Base-by-base conservation (phyloP, 1,140 invertebrate species). In the Andricus grossulariae region DNA sequence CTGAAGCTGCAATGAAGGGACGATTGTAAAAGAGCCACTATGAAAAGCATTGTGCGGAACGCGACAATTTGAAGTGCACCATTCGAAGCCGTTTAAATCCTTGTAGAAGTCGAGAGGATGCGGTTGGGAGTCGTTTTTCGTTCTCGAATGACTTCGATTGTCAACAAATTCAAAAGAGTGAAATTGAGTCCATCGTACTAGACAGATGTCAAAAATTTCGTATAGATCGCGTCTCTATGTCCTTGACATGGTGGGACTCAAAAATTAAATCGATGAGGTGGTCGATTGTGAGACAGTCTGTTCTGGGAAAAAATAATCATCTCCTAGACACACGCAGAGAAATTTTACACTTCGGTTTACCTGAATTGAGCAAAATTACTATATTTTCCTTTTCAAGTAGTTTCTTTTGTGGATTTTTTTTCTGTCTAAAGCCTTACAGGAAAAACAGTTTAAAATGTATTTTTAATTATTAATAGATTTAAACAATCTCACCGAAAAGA, bases 51-150 rank as follows among this genome's bases (percentile, higher is more conserved):
- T 88, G 86, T 88, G 57, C 55, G 18, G n/a, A 16, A 71, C 50
- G 74, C 79, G 74, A 84, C 83, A 77, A 81, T 80, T 80, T 76
- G 77, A 73, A 81, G 76, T 50, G 79, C 76, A 71, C 86, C 78
- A 88, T 88, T 87, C 79, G 77, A 86, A 89, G 89, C 89, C 86
- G 87, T 89, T 91, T 91, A 90, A 91, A 90, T 91, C 88, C 86
- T 90, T 89, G 87, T 91, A 88, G 83, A 84, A 84, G 78, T 84
- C 80, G 72, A 78, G 77, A 82, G 75, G 81, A 86, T 78, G 80
- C 81, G 86, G 71, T 81, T 74, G 73, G 84, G 88, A 89, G 87
- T 90, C 88, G 83, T 80, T 89, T 88, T 87, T 74, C 85, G 82
- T 73, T 86, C 79, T 90, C 88, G 85, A 91, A 88, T 89, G 88